Conservation (phyloP, 2,113 vertebrate genomes). For the Eulemur rufifrons region DNA sequence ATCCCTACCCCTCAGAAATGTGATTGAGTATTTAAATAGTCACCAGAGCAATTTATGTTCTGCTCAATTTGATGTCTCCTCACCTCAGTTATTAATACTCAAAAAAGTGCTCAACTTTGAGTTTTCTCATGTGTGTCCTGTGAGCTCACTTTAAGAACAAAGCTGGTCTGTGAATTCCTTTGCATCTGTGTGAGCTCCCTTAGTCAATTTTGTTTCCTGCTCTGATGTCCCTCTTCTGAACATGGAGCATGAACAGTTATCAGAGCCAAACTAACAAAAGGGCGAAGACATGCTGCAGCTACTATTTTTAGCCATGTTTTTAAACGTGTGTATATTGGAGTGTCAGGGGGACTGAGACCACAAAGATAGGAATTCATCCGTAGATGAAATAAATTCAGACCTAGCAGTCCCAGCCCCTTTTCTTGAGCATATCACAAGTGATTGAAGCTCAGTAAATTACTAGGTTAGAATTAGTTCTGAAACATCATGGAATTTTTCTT, state of each 20-base stretch:
- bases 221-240: not conserved
- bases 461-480: slow-evolving; percentile 17
- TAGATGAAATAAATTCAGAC: not conserved
- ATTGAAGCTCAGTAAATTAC: not conserved
- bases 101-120: not conserved
- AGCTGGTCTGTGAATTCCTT: not conserved
- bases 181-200: not conserved
- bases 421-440: not conserved
- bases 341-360: not conserved
- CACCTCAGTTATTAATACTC: not conserved
- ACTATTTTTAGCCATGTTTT: not conserved
- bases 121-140: not conserved
- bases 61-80: not conserved
- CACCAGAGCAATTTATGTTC: not conserved
- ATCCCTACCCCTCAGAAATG: not conserved
- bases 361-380: not conserved
- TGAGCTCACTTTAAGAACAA: not conserved
- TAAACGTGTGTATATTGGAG: not conserved
- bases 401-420: not conserved
- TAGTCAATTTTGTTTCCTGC: not conserved
- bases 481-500: slow-evolving; percentile 5
- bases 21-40: not conserved
- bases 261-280: not conserved
- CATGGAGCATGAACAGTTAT: not conserved
- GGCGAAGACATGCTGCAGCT: not conserved